phyloP scores from a whole-genome alignment of 2,113 vertebrate genomes.

The Bubo scandiacus region DNA sequence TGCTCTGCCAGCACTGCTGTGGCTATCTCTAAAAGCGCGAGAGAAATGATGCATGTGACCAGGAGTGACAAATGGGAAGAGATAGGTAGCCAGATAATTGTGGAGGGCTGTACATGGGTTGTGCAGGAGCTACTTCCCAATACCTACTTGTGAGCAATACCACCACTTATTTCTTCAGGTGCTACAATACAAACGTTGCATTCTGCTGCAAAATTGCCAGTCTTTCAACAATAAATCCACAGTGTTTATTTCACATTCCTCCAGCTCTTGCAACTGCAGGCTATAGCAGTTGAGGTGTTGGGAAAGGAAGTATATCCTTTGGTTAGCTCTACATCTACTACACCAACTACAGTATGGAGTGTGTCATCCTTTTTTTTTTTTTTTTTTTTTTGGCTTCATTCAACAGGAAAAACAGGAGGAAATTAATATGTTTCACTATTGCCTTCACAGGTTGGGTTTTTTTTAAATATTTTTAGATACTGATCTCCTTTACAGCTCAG shows the following conservation, averaged over 20 bases:
- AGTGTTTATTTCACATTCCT: rapidly evolving
- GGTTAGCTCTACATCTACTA: not conserved
- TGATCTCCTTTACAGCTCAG: not conserved
- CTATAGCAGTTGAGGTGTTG: not conserved
- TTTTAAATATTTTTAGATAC: not conserved
- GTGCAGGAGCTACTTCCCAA: not conserved
- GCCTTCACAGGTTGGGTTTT: not conserved
- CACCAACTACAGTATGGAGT: not conserved
- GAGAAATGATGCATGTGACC: conserved; percentile 30
- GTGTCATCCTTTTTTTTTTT: not conserved
- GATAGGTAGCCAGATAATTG: not conserved
- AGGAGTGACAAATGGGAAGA: not conserved
- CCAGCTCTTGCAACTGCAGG: not conserved
- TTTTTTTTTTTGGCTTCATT: not conserved
- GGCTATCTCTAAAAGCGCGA: not conserved
- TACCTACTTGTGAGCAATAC: not conserved
- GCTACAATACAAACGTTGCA: not conserved
- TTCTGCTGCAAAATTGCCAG: not conserved
- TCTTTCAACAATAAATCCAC: not conserved
- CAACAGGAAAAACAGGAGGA: not conserved
- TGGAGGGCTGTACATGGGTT: not conserved
- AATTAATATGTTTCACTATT: not conserved
- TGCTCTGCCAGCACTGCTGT: not conserved
- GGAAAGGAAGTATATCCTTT: not conserved
- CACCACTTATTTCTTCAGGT: not conserved